Evolutionary conservation across 2,797 vertebrate genomes (phyloP).

Genomic region (Trichosurus vulpecula): DNA sequence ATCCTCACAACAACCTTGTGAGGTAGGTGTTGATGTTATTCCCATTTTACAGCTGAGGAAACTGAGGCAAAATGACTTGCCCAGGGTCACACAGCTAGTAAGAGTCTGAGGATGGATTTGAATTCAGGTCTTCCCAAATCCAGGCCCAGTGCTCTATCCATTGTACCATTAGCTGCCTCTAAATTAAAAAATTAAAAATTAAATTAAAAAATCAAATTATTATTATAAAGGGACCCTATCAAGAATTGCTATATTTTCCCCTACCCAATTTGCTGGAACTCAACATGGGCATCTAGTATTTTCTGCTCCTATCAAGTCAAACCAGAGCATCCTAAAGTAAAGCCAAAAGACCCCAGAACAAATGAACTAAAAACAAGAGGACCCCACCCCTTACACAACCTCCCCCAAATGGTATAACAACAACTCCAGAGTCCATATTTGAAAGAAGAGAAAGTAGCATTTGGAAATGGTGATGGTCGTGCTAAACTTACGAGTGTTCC

Average conservation of each 20-base stretch:
- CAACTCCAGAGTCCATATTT: slow-evolving; percentile 76
- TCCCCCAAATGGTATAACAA: slow-evolving; percentile 85
- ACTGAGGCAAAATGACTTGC: not conserved
- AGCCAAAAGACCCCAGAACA: slow-evolving; percentile 66
- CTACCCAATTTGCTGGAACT: slow-evolving; percentile 82
- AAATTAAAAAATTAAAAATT: no score
- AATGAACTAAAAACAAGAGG: slow-evolving; percentile 63
- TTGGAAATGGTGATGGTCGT: slow-evolving; percentile 79
- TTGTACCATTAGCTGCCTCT: no score
- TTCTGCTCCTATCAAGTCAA: slow-evolving; percentile 81
- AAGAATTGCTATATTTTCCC: slow-evolving; percentile 82
- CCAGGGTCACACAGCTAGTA: not conserved
- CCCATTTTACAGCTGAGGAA: not conserved
- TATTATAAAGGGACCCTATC: slow-evolving; percentile 80
- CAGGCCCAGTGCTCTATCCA: no score
- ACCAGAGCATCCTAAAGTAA: slow-evolving; percentile 86
- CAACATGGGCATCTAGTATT: slow-evolving; percentile 83
- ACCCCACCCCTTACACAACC: slow-evolving; percentile 69
- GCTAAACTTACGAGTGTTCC: slow-evolving; percentile 86
- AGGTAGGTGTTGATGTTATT: not conserved
- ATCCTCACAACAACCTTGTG: not conserved
- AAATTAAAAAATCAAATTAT: slow-evolving; percentile 83
- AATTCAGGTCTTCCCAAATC: no score
- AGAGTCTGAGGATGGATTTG: no score
- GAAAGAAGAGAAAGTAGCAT: slow-evolving; percentile 80